Conservation (phyloP, 2,113 vertebrate species). For the Myiozetetes cayanensis region DNA sequence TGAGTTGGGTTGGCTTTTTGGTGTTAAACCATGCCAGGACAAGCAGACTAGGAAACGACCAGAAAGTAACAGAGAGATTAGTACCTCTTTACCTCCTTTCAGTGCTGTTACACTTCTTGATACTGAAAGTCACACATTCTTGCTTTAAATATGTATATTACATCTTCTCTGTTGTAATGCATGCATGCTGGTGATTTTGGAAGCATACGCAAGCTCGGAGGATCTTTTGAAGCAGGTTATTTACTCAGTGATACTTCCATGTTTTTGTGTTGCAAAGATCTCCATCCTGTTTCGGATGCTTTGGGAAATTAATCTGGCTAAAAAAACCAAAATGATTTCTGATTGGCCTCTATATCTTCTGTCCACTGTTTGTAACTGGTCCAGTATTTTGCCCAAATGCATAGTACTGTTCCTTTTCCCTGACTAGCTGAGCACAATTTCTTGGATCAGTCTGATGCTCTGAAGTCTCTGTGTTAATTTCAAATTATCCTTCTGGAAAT, state of each 20-base stretch:
- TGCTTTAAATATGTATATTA: neutral
- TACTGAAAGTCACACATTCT: neutral
- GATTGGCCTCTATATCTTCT: neutral
- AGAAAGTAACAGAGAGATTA: neutral
- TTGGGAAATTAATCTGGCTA: neutral
- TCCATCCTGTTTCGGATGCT: neutral
- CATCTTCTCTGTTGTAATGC: neutral
- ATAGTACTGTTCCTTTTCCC: neutral
- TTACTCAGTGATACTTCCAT: neutral
- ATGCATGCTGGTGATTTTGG: neutral
- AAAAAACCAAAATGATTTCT: neutral
- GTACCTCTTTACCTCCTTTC: neutral
- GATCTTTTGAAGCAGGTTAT: neutral
- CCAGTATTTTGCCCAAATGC: neutral
- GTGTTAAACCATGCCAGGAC: neutral
- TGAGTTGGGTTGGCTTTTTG: neutral
- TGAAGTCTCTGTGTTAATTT: neutral
- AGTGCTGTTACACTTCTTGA: neutral
- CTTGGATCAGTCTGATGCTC: neutral
- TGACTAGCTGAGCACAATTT: neutral
- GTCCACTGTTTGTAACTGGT: neutral
- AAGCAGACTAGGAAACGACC: neutral
- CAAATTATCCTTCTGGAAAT: slow-evolving; percentile 5
- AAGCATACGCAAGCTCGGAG: neutral
- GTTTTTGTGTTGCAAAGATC: neutral